Conservation (phyloP, 2,113 vertebrate species). For the Furnarius figulus region DNA sequence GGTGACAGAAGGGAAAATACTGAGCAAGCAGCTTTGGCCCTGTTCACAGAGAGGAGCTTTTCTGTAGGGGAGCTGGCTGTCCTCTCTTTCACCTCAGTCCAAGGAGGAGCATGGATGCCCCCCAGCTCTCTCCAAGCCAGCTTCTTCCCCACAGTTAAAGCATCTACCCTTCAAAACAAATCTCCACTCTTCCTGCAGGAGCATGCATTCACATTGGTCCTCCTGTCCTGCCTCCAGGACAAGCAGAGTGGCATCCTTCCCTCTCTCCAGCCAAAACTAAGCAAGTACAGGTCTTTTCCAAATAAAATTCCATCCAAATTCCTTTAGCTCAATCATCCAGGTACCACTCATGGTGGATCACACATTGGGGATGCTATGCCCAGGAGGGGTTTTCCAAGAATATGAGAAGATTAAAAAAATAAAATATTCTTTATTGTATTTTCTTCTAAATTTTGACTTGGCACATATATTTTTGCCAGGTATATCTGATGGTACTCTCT, state of each 20-base stretch:
- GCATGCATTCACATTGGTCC: background rate
- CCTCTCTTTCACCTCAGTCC: background rate
- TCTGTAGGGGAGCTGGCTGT: background rate
- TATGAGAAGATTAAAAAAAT: background rate
- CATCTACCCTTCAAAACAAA: background rate
- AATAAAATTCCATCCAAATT: background rate
- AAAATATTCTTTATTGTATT: background rate
- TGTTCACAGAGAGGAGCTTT: background rate
- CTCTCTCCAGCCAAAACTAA: background rate
- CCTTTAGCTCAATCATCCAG: background rate
- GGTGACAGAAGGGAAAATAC: background rate
- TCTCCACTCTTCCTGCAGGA: background rate
- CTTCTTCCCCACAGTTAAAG: background rate
- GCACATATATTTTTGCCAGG: background rate
- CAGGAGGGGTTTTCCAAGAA: background rate
- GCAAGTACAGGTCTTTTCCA: background rate
- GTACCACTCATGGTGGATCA: accelerated
- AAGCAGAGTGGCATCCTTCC: background rate
- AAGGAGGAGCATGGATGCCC: accelerated
- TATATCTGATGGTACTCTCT: background rate
- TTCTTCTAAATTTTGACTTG: background rate
- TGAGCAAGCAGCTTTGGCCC: background rate
- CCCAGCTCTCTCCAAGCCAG: background rate
- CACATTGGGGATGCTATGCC: accelerated
- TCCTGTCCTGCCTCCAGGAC: background rate